phyloP scores from a whole-genome alignment of 2,797 vertebrate genomes.

The Rhodeus uyekii region DNA sequence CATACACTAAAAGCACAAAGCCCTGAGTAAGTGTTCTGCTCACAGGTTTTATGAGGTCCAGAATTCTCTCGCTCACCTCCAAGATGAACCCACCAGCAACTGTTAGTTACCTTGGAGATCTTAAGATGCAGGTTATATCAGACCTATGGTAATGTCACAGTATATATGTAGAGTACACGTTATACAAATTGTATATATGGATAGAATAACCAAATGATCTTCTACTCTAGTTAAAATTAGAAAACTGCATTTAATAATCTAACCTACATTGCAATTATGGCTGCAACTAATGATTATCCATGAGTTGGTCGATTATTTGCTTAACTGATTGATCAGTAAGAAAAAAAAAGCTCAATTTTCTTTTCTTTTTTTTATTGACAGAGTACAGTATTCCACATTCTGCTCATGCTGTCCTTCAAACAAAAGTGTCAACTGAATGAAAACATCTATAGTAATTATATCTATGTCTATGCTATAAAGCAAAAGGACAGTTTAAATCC shows the following conservation, averaged over 20 bases:
- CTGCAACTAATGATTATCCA: no score
- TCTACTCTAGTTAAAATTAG: background rate
- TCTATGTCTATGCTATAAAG: no score
- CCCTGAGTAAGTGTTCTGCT: background rate
- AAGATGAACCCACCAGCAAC: background rate
- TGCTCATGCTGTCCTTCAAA: no score
- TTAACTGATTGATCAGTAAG: no score
- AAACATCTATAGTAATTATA: no score
- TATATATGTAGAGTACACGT: background rate
- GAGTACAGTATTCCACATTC: no score
- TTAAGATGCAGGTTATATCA: background rate
- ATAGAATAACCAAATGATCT: background rate
- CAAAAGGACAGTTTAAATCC: no score
- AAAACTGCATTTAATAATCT: background rate
- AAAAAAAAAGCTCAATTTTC: no score
- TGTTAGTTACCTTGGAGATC: background rate
- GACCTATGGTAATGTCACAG: background rate
- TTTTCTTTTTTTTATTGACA: no score
- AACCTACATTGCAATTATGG: background rate
- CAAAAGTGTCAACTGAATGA: no score
- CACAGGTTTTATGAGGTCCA: background rate
- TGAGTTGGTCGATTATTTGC: no score
- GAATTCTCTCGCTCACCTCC: background rate
- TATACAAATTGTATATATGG: background rate
- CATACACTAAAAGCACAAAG: conserved; percentile 51